These are phyloP conservation scores for Mizuhopecten yessoensis DNA, from an alignment of 1,140 invertebrate species.

Conservation along the genomic window DNA sequence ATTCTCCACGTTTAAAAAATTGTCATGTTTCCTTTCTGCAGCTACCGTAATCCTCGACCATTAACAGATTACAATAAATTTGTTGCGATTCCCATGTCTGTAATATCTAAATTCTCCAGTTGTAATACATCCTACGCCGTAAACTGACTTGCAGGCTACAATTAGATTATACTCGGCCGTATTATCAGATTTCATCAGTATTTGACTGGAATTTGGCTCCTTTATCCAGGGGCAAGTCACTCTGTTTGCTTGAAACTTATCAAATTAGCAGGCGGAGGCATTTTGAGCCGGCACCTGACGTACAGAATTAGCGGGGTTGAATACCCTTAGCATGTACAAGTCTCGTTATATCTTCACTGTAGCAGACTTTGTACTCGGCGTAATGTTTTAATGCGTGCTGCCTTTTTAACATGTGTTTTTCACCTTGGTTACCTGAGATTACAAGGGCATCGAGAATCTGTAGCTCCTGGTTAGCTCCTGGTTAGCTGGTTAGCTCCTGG, in stretches of 20 bases:
- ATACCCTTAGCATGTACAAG: not conserved
- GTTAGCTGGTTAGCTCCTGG: too few species aligned
- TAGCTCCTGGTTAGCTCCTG: too few species aligned
- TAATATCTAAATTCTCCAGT: not conserved
- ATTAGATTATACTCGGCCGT: not conserved
- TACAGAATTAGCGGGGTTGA: not conserved
- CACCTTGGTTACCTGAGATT: too few species aligned
- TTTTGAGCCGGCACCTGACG: not conserved
- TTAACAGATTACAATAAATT: not conserved
- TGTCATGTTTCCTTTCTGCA: not conserved
- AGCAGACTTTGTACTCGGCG: too few species aligned
- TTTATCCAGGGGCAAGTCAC: slow-evolving; percentile 17
- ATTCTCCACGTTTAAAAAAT: not conserved
- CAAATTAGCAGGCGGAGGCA: not conserved
- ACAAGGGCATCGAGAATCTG: too few species aligned
- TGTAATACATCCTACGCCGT: not conserved
- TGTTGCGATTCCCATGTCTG: not conserved
- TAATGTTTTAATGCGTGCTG: too few species aligned
- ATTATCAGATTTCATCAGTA: slow-evolving; percentile 22
- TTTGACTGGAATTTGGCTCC: slow-evolving; percentile 31
- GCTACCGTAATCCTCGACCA: not conserved
- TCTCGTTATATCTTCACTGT: not conserved
- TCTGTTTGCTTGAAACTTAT: slow-evolving; percentile 24
- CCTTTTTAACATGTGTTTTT: too few species aligned
- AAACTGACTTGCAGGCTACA: not conserved